Base-by-base conservation (phyloP, 1,140 invertebrate species). In the Drosophila truncata region DNA sequence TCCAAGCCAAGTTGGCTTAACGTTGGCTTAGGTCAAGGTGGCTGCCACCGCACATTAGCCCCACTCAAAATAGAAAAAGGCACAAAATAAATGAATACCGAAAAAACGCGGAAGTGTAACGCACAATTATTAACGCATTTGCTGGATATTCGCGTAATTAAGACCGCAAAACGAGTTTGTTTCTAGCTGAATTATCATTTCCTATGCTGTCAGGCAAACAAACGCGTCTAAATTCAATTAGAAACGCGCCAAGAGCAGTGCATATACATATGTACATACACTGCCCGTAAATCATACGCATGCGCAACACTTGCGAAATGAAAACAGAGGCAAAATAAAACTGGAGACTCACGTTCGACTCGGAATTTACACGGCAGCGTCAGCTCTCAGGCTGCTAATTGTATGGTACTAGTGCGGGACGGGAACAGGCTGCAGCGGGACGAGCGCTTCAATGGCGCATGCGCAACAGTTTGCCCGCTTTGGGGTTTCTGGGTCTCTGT, bases 401-500 rank as follows among this genome's bases (percentile, higher is more conserved):
- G 69, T 60, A 16, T 54, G 39, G 50, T 35, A 52, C 49, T 14
- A 20, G n/a, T 52, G 14, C n/a, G 37, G 20, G 37, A 14, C 20
- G 16, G 35, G 35, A n/a, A 31, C 23, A 29, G 35, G 54, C 62
- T 66, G 62, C 77, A 62, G 54, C 66, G 58, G 52, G 31, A 54
- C 20, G 52, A 54, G 52, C 52, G 52, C 52, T 54, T 66, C 75
- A 65, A 73, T 62, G 70, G 78, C 85, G 85, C 85, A 81, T 90
- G 85, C 85, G 85, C 85, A 90, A 80, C 81, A 65, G 58, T 60
- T 82, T 70, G 66, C 62, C 62, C 67, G 75, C 73, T 87, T 87
- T 88, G 65, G 65, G 84, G 85, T 90, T 90, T 90, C 86, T 90
- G 85, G 85, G 85, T 90, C 85, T 90, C 81, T 90, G 85, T 88